A percentile compares a stretch with the other conserved stretches of the same genome.
phyloP scores from a whole-genome alignment of 2,113 vertebrate species.

The Chrysemys picta region DNA sequence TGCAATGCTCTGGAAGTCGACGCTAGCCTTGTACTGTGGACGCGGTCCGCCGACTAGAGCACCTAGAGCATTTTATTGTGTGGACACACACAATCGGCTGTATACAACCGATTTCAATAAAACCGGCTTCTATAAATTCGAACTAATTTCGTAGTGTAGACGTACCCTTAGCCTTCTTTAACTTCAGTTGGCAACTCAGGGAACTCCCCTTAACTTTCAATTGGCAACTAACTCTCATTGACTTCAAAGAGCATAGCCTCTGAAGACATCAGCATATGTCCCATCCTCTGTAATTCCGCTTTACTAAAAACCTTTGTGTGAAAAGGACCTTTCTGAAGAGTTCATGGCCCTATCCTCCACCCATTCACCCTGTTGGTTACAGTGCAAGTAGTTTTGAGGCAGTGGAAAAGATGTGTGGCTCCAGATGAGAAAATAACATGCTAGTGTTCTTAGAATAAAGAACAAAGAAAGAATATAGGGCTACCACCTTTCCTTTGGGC shows the following conservation, averaged over 20 bases:
- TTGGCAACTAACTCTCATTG: rapidly evolving
- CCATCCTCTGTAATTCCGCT: neutral
- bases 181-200: neutral
- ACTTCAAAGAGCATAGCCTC: neutral
- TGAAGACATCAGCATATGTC: neutral
- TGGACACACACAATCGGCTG: no score
- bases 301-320: neutral
- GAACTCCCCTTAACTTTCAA: neutral
- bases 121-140: no score
- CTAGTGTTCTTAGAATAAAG: slow-evolving; percentile 60
- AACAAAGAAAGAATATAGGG: neutral
- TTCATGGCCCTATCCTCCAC: neutral
- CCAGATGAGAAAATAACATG: slow-evolving; percentile 51
- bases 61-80: no score
- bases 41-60: no score
- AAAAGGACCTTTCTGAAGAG: neutral
- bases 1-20: no score
- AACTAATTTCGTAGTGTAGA: no score
- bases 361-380: neutral
- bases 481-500: slow-evolving; percentile 40
- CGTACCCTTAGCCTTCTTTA: neutral
- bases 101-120: no score
- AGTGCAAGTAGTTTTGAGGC: slow-evolving; percentile 34
- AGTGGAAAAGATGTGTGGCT: slow-evolving; percentile 58
- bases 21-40: no score